Conservation (phyloP, 1,140 invertebrate genomes). For the Tetragnatha versicolor region DNA sequence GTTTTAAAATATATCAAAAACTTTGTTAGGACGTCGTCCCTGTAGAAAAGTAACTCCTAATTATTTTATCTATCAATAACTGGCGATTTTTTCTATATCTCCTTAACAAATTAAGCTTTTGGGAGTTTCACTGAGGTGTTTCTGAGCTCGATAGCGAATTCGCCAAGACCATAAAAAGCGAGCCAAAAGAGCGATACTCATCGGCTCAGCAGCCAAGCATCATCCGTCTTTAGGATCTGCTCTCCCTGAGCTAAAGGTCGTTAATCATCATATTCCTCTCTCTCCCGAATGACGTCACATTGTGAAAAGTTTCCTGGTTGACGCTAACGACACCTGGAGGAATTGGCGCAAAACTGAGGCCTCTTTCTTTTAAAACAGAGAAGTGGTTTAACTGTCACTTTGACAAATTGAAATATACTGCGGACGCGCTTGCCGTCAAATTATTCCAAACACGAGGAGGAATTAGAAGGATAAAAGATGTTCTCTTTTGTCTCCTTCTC, state of each 20-base stretch:
- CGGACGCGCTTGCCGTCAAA: not conserved
- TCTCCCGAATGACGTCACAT: slow-evolving; percentile 50
- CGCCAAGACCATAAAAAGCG: not conserved
- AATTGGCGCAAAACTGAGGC: slow-evolving; percentile 47
- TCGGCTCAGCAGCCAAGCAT: not conserved
- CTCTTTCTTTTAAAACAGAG: slow-evolving; percentile 48
- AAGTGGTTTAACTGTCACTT: slow-evolving; percentile 52
- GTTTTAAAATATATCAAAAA: too few species aligned
- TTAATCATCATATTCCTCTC: slow-evolving; percentile 54
- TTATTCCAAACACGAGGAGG: slow-evolving; percentile 17
- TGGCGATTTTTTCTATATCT: too few species aligned
- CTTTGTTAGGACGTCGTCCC: too few species aligned
- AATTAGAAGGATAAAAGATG: slow-evolving; percentile 29
- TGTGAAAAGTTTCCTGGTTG: slow-evolving; percentile 54
- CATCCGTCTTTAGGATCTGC: slow-evolving; percentile 9
- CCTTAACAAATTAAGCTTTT: too few species aligned
- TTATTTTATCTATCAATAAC: too few species aligned
- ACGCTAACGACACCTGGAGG: slow-evolving; percentile 54
- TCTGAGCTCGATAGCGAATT: not conserved
- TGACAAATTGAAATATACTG: slow-evolving; percentile 55
- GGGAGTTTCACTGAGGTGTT: not conserved
- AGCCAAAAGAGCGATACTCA: slow-evolving; percentile 29
- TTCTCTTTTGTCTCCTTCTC: not conserved
- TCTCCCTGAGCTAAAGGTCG: slow-evolving; percentile 46
- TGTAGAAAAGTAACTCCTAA: too few species aligned